These are phyloP conservation scores for Frankliniella intonsa DNA, from an alignment of 2,888 invertebrate genomes.

Conservation along the genomic window DNA sequence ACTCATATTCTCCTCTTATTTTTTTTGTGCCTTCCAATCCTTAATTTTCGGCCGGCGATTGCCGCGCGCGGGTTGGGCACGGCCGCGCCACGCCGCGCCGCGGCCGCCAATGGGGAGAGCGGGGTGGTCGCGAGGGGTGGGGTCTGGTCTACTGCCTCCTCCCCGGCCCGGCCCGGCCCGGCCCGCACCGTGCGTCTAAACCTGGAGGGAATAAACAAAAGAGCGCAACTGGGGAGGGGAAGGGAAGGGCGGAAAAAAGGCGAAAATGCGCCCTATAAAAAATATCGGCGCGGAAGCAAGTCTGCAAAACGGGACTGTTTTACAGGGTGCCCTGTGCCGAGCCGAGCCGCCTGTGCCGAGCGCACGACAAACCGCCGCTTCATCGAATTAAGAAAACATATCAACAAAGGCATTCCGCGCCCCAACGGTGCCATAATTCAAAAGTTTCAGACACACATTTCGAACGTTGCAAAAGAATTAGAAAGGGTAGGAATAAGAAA, in stretches of 20 bases:
- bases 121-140: constrained; percentile 10
- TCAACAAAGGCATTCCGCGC: background rate
- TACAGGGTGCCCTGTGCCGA: background rate
- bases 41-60: constrained; percentile 25
- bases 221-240: background rate
- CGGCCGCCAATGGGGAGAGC: background rate
- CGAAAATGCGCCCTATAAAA: background rate
- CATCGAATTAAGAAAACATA: background rate
- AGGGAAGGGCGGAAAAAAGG: too few relatives aligned
- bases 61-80: constrained; percentile 9
- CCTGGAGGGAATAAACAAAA: background rate
- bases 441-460: too few relatives aligned
- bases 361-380: background rate
- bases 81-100: background rate
- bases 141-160: background rate
- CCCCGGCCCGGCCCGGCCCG: background rate
- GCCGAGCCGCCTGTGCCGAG: background rate
- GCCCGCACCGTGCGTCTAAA: background rate
- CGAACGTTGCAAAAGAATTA: too few relatives aligned
- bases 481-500: background rate
- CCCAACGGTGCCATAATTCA: too few relatives aligned
- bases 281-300: background rate
- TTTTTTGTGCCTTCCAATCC: constrained; percentile 2
- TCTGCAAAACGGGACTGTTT: background rate
- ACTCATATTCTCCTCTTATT: background rate